Conservation (phyloP, 2,113 vertebrate species). For the Pluvialis apricaria region DNA sequence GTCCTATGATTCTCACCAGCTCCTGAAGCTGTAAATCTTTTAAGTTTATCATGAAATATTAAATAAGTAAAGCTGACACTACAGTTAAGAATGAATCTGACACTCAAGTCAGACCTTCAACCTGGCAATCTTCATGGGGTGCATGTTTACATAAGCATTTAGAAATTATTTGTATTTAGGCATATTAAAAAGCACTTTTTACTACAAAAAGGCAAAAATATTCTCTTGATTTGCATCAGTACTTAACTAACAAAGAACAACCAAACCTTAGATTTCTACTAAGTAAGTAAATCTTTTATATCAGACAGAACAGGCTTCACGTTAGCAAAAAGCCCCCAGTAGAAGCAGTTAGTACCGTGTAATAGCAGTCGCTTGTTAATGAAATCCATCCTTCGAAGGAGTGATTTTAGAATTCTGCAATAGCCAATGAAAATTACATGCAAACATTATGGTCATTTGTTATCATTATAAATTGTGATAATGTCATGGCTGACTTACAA, state of each 20-base stretch:
- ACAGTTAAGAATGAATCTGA: conserved; percentile 6
- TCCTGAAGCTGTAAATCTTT: conserved; percentile 65
- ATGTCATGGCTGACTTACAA: conserved; percentile 80
- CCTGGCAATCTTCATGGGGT: not conserved
- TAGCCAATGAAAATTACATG: conserved; percentile 74
- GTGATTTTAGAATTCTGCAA: conserved; percentile 67
- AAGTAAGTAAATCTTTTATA: not conserved
- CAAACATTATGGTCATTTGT: conserved; percentile 78
- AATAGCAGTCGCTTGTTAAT: not conserved
- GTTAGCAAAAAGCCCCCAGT: not conserved
- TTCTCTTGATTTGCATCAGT: not conserved
- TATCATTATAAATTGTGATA: conserved; percentile 81
- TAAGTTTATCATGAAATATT: conserved; percentile 62
- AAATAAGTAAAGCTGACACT: conserved; percentile 15
- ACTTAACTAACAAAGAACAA: not conserved
- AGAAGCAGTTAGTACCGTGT: not conserved
- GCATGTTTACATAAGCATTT: not conserved
- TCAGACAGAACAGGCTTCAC: not conserved
- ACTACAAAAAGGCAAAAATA: not conserved
- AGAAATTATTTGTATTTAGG: not conserved
- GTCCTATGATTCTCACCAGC: conserved; percentile 17
- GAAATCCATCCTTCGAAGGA: conserved; percentile 49
- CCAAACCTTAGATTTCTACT: not conserved
- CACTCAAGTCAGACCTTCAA: not conserved
- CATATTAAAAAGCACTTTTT: not conserved